Percentiles rank a stretch among this genome's conserved stretches.
phyloP scores from a whole-genome alignment of 2,797 vertebrate species.

The Chaetodon trifasciatus region DNA sequence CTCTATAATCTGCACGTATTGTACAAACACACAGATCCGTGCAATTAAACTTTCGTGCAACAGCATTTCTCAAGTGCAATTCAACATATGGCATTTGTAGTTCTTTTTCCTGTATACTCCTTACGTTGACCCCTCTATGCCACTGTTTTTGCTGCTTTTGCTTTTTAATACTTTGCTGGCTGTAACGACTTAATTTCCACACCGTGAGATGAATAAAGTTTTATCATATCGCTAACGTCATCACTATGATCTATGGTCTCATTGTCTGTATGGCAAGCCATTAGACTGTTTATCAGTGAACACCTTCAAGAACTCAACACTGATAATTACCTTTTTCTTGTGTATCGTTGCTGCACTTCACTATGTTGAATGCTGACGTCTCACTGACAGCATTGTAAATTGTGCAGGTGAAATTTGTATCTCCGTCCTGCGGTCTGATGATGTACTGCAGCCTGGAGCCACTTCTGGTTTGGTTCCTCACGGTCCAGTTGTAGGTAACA shows the following conservation, averaged over 20 bases:
- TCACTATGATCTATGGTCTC: neutral
- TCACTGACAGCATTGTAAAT: neutral
- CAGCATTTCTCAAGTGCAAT: no score
- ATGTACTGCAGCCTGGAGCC: constrained; percentile 1
- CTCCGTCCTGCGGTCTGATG: neutral
- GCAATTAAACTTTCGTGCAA: no score
- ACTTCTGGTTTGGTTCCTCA: neutral
- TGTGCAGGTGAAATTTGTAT: constrained; percentile 49
- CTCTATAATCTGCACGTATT: no score
- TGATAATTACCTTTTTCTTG: rapidly evolving
- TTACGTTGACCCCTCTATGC: no score
- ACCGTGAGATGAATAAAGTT: no score
- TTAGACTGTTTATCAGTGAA: neutral
- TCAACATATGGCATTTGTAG: no score
- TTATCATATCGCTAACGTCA: neutral
- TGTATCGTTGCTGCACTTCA: constrained; percentile 7
- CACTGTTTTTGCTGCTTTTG: no score
- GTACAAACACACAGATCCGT: no score
- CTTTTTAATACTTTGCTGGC: no score
- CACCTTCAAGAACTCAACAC: neutral
- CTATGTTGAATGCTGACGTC: rapidly evolving
- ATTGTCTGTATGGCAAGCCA: neutral
- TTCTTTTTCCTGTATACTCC: no score
- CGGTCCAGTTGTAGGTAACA: constrained; percentile 50
- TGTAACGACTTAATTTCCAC: no score